Conservation (phyloP, 2,888 invertebrate genomes). For the Priocnemis perturbator region DNA sequence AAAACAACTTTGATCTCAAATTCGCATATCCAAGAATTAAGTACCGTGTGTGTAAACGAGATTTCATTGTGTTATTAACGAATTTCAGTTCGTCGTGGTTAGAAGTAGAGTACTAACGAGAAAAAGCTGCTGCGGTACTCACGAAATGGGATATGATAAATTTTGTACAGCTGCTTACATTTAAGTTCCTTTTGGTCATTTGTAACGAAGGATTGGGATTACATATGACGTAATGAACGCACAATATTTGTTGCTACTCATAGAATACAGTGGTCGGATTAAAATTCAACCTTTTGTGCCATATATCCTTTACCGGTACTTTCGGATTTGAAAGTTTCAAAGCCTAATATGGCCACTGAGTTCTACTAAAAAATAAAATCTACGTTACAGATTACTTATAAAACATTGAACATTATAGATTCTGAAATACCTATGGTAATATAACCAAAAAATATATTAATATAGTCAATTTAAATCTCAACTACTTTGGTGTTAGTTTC, state of each 20-base stretch:
- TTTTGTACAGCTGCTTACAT: constrained; percentile 24
- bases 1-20: constrained; percentile 15
- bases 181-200: constrained; percentile 42
- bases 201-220: constrained; percentile 34
- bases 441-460: constrained; percentile 27
- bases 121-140: not conserved
- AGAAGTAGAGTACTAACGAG: no score
- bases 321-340: constrained; percentile 12
- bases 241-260: constrained; percentile 45
- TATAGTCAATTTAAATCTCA: constrained; percentile 30
- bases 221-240: constrained; percentile 39
- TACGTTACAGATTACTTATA: constrained; percentile 7
- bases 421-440: constrained; percentile 23
- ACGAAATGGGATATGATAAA: constrained; percentile 23
- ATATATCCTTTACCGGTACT: constrained; percentile 34
- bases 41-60: constrained; percentile 2
- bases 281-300: constrained; percentile 47
- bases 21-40: not conserved
- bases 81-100: no score
- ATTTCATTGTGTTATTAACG: constrained; percentile 1
- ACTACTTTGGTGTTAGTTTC: constrained; percentile 15
- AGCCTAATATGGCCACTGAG: not conserved
- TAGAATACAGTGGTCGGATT: constrained; percentile 29
- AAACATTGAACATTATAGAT: constrained; percentile 27
- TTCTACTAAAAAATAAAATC: constrained; percentile 8